Conservation (phyloP, 2,797 vertebrate species). For the Cynopterus sphinx region DNA sequence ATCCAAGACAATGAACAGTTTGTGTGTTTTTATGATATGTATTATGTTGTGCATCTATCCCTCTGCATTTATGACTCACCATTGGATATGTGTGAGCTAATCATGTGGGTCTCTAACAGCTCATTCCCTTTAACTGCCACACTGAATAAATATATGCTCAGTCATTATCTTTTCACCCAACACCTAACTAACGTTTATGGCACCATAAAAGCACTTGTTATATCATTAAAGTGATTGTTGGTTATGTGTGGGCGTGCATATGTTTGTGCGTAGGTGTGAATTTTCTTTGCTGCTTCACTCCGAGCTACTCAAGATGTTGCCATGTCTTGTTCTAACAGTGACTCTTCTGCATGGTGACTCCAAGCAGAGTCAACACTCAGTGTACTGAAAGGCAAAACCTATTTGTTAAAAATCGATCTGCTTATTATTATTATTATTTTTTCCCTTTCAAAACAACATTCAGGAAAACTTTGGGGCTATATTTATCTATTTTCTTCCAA, state of each 20-base stretch:
- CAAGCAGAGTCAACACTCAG: not conserved
- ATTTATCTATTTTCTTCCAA: not conserved
- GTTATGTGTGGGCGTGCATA: not conserved
- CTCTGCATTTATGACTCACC: not conserved
- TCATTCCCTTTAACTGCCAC: not conserved
- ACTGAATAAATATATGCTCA: not conserved
- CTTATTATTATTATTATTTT: not conserved
- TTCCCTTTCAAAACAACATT: not conserved
- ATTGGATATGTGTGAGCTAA: not conserved
- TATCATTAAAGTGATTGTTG: not conserved
- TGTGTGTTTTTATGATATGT: not conserved
- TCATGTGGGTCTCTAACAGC: not conserved
- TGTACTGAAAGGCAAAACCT: not conserved
- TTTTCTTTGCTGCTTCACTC: not conserved
- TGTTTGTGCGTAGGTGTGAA: not conserved
- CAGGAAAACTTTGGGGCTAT: not conserved
- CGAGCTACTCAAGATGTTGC: not conserved
- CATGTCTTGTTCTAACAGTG: not conserved
- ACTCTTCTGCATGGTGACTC: not conserved
- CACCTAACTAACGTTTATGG: not conserved
- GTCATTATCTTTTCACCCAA: not conserved
- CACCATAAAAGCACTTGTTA: constrained; percentile 29
- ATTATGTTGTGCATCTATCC: not conserved
- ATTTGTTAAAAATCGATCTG: not conserved
- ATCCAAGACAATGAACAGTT: not conserved